A percentile compares a stretch with the other conserved stretches of the same genome.
Evolutionary conservation across 2,888 invertebrate genomes (phyloP).

Genomic region (Polyommatus icarus): DNA sequence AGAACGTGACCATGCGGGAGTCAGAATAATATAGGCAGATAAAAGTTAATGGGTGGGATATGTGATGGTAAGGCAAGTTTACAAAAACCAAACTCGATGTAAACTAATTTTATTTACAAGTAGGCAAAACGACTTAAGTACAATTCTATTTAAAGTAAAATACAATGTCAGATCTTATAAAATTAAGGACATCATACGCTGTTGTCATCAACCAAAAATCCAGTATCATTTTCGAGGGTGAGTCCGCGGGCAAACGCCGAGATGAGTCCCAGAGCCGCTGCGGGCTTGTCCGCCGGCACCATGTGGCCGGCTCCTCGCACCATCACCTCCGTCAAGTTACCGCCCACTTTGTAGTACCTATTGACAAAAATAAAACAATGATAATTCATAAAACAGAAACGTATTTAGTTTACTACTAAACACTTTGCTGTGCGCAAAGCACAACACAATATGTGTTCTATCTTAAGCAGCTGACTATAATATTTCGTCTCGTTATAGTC

Average conservation of each 20-base stretch:
- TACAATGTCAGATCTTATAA: neutral
- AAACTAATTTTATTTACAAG: neutral
- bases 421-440: too few species aligned
- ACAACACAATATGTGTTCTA: too few species aligned
- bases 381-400: neutral
- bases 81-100: neutral
- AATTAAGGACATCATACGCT: neutral
- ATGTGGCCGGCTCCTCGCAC: conserved; percentile 84
- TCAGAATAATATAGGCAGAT: too few species aligned
- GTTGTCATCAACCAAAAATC: conserved; percentile 54
- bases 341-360: conserved; percentile 79
- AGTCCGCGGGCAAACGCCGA: conserved; percentile 79
- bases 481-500: too few species aligned
- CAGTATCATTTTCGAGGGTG: conserved; percentile 61
- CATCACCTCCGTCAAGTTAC: conserved; percentile 81
- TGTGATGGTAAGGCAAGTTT: too few species aligned
- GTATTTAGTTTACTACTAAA: too few species aligned
- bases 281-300: conserved; percentile 83
- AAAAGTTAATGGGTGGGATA: too few species aligned
- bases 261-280: conserved; percentile 81
- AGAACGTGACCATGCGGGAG: too few species aligned
- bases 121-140: neutral
- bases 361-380: neutral
- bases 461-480: too few species aligned
- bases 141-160: neutral